A percentile compares a stretch with the other conserved stretches of the same genome.
Evolutionary conservation across 2,113 vertebrate species (phyloP).

Genomic region (Sus scrofa): T2T-Sscrofa CM000822.6:18590001-18590500

Average conservation of each 20-base stretch:
- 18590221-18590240: background rate
- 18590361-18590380: background rate
- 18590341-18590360: slow-evolving; percentile 36
- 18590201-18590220: background rate
- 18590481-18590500: slow-evolving; percentile 43
- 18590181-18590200: slow-evolving; percentile 6
- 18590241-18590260: background rate
- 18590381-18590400: slow-evolving; percentile 7
- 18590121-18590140: slow-evolving; percentile 48
- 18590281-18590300: background rate
- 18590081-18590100: slow-evolving; percentile 73
- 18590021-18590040: slow-evolving; percentile 73
- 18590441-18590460: slow-evolving; percentile 25
- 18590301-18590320: background rate
- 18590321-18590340: slow-evolving; percentile 34
- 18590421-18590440: background rate
- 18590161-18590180: slow-evolving; percentile 19
- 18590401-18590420: slow-evolving; percentile 3
- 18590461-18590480: slow-evolving; percentile 5
- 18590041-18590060: slow-evolving; percentile 65
- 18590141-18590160: slow-evolving; percentile 67
- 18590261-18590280: slow-evolving; percentile 50
- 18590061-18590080: slow-evolving; percentile 55
- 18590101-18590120: slow-evolving; percentile 72
- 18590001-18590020: slow-evolving; percentile 53